These are phyloP conservation scores for Pterois miles DNA, from an alignment of 2,797 vertebrate species.

Conservation along the genomic window DNA sequence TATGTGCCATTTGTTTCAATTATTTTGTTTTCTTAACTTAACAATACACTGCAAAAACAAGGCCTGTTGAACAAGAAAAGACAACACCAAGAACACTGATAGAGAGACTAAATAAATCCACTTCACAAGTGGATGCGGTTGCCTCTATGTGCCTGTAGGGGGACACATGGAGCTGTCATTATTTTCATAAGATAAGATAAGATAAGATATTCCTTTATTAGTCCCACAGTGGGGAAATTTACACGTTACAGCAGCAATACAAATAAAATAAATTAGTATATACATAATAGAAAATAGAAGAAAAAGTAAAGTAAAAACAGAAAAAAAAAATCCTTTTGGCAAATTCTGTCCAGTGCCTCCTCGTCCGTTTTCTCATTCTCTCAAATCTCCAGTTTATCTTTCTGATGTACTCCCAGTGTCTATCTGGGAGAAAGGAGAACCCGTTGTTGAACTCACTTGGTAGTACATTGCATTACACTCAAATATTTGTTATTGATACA, in stretches of 20 bases:
- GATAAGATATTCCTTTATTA: no score
- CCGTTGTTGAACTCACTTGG: neutral
- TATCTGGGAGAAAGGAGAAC: neutral
- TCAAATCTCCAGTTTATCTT: neutral
- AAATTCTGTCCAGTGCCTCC: neutral
- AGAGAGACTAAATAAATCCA: neutral
- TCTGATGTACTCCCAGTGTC: neutral
- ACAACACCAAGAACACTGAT: no score
- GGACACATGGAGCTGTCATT: conserved; percentile 29
- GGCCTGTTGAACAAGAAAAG: neutral
- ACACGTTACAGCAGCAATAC: no score
- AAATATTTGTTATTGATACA: neutral
- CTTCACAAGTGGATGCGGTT: conserved; percentile 9
- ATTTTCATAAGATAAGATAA: no score
- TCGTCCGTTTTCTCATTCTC: neutral
- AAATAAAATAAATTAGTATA: no score
- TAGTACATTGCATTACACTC: neutral
- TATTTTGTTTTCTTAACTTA: neutral
- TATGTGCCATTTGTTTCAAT: conserved; percentile 9
- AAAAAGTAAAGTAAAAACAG: no score
- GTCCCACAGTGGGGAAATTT: no score
- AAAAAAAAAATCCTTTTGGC: no score
- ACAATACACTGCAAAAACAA: neutral
- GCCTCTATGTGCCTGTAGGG: conserved; percentile 60
- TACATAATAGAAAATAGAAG: no score